phyloP scores from a whole-genome alignment of 2,888 invertebrate species.

The Drosophila planitibia region DNA sequence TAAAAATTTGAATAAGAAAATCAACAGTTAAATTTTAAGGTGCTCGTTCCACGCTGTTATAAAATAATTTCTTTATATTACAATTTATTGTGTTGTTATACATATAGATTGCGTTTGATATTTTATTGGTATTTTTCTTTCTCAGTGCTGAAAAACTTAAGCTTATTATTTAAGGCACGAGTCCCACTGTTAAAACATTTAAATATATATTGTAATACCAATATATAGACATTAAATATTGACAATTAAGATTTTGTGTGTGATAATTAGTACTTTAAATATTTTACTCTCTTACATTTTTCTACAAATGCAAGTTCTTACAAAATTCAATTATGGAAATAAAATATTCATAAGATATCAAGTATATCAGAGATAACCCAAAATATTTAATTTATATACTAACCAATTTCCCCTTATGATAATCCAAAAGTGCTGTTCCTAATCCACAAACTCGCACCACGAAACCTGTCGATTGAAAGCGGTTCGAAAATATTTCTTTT shows the following conservation, averaged over 20 bases:
- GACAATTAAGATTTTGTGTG: background rate
- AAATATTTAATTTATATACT: background rate
- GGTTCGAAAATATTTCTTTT: background rate
- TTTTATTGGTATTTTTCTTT: background rate
- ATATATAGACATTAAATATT: background rate
- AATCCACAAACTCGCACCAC: background rate
- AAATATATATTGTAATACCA: background rate
- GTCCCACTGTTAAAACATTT: background rate
- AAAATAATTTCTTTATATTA: background rate
- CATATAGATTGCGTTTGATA: background rate
- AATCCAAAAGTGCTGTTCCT: background rate
- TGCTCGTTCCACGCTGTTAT: background rate
- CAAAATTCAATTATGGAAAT: background rate
- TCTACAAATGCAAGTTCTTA: background rate
- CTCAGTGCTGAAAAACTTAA: background rate
- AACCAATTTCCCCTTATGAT: background rate
- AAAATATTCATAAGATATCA: background rate
- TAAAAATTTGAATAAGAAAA: background rate
- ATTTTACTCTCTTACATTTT: background rate
- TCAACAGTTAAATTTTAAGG: background rate
- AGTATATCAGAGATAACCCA: background rate
- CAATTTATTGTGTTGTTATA: background rate
- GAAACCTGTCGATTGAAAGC: background rate
- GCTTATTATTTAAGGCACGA: background rate
- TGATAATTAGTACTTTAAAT: background rate